A percentile compares a stretch with the other conserved stretches of the same genome.
Evolutionary conservation across 2,113 vertebrate species (phyloP).

Genomic region (Brienomyrus longianalis): DNA sequence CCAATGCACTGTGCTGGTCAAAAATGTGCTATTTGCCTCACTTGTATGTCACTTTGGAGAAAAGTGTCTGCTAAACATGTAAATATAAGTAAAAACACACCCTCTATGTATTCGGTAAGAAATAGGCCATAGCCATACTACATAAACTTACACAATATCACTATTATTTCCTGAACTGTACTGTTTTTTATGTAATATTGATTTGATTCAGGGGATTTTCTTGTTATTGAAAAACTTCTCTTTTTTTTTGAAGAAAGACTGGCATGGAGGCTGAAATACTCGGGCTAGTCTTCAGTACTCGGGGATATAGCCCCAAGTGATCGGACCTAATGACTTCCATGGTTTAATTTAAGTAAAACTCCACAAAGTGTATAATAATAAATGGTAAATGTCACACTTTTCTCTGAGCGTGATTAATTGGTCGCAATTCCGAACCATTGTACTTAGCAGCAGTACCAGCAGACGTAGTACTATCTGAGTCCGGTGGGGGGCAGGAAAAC

Average conservation of each 20-base stretch:
- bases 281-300: too few relatives aligned
- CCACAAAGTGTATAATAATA: neutral
- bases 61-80: neutral
- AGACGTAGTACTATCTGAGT: conserved; percentile 9
- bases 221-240: too few relatives aligned
- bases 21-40: neutral
- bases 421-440: neutral
- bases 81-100: neutral
- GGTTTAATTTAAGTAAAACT: neutral
- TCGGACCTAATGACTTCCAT: too few relatives aligned
- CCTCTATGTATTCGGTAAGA: neutral
- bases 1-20: neutral
- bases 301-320: too few relatives aligned
- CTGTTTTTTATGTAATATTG: neutral
- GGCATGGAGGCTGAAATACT: too few relatives aligned
- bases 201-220: neutral
- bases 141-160: neutral
- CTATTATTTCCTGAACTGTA: neutral
- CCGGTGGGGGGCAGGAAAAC: conserved; percentile 43
- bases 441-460: neutral
- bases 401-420: neutral
- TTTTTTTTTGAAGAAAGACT: too few relatives aligned
- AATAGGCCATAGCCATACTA: neutral
- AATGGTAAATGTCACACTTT: neutral
- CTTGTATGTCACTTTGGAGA: neutral